Evolutionary conservation across 2,888 invertebrate genomes (phyloP), one percentile per base, ranked within the genome.

Genomic region (Acanthosepion esculentum): DNA sequence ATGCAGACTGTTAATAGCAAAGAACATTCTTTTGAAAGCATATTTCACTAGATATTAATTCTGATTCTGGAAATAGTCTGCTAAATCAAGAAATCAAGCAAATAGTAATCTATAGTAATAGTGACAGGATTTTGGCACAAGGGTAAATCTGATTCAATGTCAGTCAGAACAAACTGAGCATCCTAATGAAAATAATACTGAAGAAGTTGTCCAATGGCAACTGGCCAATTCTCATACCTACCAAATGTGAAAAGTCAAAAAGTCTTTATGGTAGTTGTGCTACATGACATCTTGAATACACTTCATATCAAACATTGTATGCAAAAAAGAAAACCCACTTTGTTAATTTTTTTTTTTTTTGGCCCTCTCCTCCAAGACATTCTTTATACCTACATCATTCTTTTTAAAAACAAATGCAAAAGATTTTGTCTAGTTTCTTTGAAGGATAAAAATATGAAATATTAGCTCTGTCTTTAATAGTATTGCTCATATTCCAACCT

Each of bases 81-180:
- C 15, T n/a, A n/a, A 78, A 78, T n/a, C 33, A 78, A 78, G 78
- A n/a, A 78, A 78, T n/a, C 15, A 78, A 78, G 78, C 78, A n/a
- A 78, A 78, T n/a, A 78, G 78, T n/a, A 33, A 78, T 78, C 78
- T 78, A 33, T 78, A 78, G n/a, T 33, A 78, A 33, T 78, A 78
- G 78, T 78, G 78, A 78, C 78, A 78, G 78, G 78, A 78, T n/a
- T 78, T 78, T 78, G 78, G 78, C 78, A 78, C 78, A n/a, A 78
- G n/a, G 78, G 78, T 78, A n/a, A 78, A 78, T 78, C 78, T 15
- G 33, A 78, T 78, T 78, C n/a, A 78, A 78, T 78, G 78, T 78
- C 78, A 78, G 78, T 78, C 33, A 33, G n/a, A 78, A 78, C n/a
- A 78, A 78, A 78, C 78, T n/a, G n/a, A 78, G 78, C 20, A 20